Percentiles rank a stretch among this genome's conserved stretches.
phyloP scores from a whole-genome alignment of 2,113 vertebrate species.

The Daubentonia madagascariensis region DNA sequence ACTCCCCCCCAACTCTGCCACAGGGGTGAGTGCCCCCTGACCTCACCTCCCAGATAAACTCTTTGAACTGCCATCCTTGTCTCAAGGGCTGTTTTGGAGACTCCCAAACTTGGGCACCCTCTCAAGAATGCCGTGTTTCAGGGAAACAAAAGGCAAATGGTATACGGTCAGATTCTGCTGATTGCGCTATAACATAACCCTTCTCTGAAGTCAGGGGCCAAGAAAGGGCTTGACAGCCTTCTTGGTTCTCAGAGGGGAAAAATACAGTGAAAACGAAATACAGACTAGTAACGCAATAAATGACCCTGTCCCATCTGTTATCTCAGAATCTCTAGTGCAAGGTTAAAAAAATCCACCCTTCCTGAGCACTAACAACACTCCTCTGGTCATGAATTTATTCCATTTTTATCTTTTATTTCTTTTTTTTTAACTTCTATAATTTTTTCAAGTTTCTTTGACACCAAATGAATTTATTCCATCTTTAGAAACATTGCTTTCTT shows the following conservation, averaged over 20 bases:
- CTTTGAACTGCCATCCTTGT: not conserved
- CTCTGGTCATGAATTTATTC: not conserved
- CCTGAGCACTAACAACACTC: not conserved
- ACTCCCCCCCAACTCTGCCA: not conserved
- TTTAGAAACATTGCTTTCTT: slow-evolving; percentile 4
- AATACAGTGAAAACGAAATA: not conserved
- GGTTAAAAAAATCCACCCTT: not conserved
- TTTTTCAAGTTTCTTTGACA: too few relatives aligned
- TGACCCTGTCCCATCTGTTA: not conserved
- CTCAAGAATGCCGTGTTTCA: not conserved
- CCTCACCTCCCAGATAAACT: not conserved
- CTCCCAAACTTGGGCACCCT: not conserved
- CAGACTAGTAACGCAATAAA: not conserved
- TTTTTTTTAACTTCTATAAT: too few relatives aligned
- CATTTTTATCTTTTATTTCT: not conserved
- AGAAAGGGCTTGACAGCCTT: not conserved
- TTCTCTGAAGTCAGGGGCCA: not conserved
- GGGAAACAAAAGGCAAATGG: not conserved
- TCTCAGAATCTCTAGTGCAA: not conserved
- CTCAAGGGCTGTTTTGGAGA: not conserved
- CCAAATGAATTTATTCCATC: not conserved
- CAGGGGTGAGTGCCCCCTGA: too few relatives aligned
- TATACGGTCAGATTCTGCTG: not conserved
- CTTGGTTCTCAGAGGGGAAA: not conserved
- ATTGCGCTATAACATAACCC: not conserved